A percentile compares a stretch with the other conserved stretches of the same genome.
These are phyloP conservation scores for Cossypha dichroa DNA, from an alignment of 2,797 vertebrate genomes.

Conservation along the genomic window DNA sequence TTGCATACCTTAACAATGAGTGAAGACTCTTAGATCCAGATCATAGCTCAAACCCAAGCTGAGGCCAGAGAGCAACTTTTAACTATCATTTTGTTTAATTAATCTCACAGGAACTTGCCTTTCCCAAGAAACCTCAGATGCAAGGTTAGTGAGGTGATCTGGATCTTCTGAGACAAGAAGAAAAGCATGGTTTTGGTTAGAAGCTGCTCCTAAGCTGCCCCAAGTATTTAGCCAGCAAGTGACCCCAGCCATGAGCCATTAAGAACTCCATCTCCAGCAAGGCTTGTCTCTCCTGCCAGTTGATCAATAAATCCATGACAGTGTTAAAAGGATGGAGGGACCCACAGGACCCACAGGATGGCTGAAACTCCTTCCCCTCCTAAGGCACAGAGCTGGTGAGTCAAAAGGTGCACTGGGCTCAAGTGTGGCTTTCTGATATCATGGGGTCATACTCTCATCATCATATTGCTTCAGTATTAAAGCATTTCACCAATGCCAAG, in stretches of 20 bases:
- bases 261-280: background rate
- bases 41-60: background rate
- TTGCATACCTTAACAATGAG: background rate
- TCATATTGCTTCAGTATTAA: background rate
- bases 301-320: background rate
- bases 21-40: background rate
- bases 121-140: background rate
- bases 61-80: background rate
- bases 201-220: background rate
- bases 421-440: background rate
- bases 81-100: background rate
- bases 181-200: background rate
- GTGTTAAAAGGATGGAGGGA: background rate
- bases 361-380: background rate
- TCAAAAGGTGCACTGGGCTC: background rate
- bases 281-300: background rate
- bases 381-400: background rate
- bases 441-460: background rate
- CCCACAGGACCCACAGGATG: background rate
- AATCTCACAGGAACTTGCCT: background rate
- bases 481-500: background rate
- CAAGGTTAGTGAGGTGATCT: background rate
- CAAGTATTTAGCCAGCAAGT: background rate
- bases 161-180: background rate
- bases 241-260: background rate